A percentile compares a stretch with the other conserved stretches of the same genome.
Conservation (phyloP, 2,888 invertebrate genomes). For the Leucania comma region DNA sequence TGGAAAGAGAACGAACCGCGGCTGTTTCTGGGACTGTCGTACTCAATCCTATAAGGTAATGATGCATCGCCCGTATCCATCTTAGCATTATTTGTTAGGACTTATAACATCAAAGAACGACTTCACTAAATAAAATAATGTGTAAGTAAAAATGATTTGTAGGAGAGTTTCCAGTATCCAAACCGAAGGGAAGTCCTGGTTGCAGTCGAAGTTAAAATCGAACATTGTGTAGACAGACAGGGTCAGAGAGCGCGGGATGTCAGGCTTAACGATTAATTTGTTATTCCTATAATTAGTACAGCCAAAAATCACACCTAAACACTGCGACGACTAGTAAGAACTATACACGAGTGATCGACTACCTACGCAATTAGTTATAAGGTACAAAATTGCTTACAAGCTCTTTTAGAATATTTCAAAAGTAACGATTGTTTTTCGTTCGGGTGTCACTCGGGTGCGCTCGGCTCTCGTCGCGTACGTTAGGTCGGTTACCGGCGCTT, state of each 20-base stretch:
- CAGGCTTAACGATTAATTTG: conserved; percentile 41
- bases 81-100: conserved; percentile 59
- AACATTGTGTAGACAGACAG: conserved; percentile 40
- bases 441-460: conserved; percentile 18
- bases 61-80: conserved; percentile 37
- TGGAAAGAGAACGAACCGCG: conserved; percentile 52
- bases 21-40: background rate
- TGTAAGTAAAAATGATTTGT: conserved; percentile 76
- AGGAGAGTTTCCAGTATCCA: conserved; percentile 71
- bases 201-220: conserved; percentile 31
- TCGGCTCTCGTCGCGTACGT: conserved; percentile 12
- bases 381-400: background rate
- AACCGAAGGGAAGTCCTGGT: conserved; percentile 37
- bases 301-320: conserved; percentile 64
- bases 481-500: conserved; percentile 78
- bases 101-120: conserved; percentile 75
- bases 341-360: conserved; percentile 29
- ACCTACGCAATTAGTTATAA: background rate
- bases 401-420: conserved; percentile 33
- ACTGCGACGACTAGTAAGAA: conserved; percentile 23
- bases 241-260: conserved; percentile 6
- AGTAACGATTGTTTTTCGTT: conserved; percentile 22
- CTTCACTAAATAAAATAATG: conserved; percentile 78
- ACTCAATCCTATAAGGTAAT: conserved; percentile 40
- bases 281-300: conserved; percentile 65